Conservation (phyloP, 2,113 vertebrate species). For the Chauna torquata region DNA sequence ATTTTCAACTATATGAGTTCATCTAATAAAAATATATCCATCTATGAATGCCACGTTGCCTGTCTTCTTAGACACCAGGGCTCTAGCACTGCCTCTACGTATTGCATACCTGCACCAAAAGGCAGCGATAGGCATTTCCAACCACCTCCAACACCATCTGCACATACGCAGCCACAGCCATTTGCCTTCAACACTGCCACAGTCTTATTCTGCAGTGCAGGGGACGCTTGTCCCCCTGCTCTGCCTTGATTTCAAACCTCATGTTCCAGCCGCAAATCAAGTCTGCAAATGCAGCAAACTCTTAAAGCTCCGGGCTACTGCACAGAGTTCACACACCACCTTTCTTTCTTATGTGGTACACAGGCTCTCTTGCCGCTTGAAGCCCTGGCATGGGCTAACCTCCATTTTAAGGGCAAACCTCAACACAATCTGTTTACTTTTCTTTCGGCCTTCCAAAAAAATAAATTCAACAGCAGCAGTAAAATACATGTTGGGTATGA, state of each 20-base stretch:
- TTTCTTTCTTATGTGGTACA: background rate
- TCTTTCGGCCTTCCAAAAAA: background rate
- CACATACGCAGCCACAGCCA: background rate
- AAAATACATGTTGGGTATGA: background rate
- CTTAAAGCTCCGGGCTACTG: background rate
- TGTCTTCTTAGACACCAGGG: rapidly evolving
- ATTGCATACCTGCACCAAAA: background rate
- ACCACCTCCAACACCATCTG: background rate
- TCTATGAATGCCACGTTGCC: background rate
- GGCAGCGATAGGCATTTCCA: background rate
- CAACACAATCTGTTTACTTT: background rate
- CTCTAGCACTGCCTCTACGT: background rate
- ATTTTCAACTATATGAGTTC: background rate
- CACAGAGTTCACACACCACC: background rate
- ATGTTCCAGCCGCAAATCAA: background rate
- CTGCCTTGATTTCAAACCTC: background rate
- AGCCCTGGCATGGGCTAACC: background rate
- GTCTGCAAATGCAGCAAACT: background rate
- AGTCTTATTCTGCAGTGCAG: no score
- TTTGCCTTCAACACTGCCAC: no score
- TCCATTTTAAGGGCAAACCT: background rate
- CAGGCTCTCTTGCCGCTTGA: background rate
- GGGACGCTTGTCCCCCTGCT: background rate
- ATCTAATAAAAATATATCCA: background rate
- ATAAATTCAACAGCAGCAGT: background rate